Evolutionary conservation across 1,140 invertebrate species (phyloP).

Genomic region (Brachionus koreanus): DNA sequence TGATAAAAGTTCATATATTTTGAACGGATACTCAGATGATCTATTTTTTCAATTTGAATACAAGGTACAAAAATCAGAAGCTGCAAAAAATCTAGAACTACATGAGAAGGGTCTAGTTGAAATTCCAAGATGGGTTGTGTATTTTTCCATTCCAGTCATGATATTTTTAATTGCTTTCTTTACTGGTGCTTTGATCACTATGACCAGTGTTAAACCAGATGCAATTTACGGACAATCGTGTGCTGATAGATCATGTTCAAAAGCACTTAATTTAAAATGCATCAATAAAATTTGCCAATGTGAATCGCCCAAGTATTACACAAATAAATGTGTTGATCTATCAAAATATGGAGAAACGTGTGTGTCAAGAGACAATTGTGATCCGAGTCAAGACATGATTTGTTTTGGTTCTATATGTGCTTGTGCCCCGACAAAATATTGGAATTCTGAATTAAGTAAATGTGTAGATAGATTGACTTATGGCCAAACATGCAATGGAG

Average conservation of each 20-base stretch:
- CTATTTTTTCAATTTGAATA: background rate
- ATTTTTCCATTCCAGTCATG: background rate
- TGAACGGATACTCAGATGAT: background rate
- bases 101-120: constrained; percentile 1
- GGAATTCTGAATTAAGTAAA: background rate
- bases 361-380: background rate
- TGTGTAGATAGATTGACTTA: constrained; percentile 9
- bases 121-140: background rate
- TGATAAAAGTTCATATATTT: background rate
- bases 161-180: background rate
- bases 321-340: constrained; percentile 21
- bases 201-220: background rate
- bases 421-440: background rate
- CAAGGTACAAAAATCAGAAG: constrained; percentile 8
- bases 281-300: background rate
- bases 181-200: background rate
- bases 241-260: background rate
- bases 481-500: background rate
- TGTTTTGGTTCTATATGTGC: background rate
- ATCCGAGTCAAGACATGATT: background rate
- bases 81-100: background rate
- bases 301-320: constrained; percentile 27
- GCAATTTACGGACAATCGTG: background rate
- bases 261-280: background rate
- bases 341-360: constrained; percentile 21